These are phyloP conservation scores for Fistularia commersonii DNA, from an alignment of 2,797 vertebrate genomes.

Conservation along the genomic window DNA sequence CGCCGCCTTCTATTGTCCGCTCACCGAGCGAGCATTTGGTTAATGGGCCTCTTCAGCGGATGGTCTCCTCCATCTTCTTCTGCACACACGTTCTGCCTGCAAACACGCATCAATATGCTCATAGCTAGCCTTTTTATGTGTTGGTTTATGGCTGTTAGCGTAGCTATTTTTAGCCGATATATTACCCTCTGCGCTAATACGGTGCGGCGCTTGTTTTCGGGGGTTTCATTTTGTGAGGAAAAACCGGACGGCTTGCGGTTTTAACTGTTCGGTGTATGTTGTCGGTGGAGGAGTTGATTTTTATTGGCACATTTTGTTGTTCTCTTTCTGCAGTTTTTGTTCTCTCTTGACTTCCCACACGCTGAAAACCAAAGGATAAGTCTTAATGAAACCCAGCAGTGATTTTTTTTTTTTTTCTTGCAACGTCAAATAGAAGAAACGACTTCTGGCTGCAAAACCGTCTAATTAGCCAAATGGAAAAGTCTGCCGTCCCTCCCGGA, in stretches of 20 bases:
- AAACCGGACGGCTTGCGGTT: too few relatives aligned
- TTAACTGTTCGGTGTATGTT: too few relatives aligned
- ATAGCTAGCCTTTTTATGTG: neutral
- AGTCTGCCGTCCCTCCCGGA: constrained; percentile 16
- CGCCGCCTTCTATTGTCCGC: constrained; percentile 47
- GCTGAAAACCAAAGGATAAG: constrained; percentile 13
- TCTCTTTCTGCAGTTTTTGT: neutral
- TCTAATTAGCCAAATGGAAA: constrained; percentile 35
- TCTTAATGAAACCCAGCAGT: constrained; percentile 31
- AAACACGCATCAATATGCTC: constrained; percentile 4
- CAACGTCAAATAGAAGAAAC: constrained; percentile 1
- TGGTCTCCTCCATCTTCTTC: constrained; percentile 40
- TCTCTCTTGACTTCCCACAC: constrained; percentile 9
- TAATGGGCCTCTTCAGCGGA: constrained; percentile 53
- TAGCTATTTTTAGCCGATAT: too few relatives aligned
- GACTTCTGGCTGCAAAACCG: constrained; percentile 21
- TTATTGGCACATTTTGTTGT: neutral
- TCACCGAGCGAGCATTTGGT: constrained; percentile 58
- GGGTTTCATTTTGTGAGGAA: too few relatives aligned
- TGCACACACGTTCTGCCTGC: constrained; percentile 1
- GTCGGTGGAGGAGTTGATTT: constrained; percentile 10
- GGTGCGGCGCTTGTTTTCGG: too few relatives aligned
- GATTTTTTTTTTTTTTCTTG: too few relatives aligned
- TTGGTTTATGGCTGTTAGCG: neutral
- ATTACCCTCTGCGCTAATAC: too few relatives aligned